phyloP scores from a whole-genome alignment of 2,797 vertebrate genomes.

The Florisuga fusca region DNA sequence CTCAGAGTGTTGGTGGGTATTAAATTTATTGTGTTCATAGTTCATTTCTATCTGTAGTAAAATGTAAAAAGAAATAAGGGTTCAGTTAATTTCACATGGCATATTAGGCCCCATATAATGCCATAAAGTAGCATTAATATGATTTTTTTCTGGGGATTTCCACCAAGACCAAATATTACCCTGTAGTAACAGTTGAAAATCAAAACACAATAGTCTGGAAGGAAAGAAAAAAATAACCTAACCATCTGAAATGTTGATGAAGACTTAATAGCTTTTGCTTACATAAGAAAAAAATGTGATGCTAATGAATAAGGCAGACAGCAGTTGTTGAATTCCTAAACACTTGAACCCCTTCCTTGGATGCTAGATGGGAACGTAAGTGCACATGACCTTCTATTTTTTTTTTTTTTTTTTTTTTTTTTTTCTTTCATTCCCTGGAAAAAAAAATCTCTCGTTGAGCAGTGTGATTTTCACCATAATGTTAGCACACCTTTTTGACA shows the following conservation, averaged over 20 bases:
- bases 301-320: background rate
- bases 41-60: background rate
- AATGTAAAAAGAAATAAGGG: background rate
- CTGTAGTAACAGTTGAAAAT: background rate
- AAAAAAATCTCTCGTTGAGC: constrained; percentile 30
- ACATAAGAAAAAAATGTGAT: background rate
- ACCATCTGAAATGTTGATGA: background rate
- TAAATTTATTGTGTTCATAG: background rate
- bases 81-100: background rate
- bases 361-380: background rate
- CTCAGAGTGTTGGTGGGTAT: background rate
- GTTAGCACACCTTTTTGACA: constrained; percentile 66
- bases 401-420: background rate
- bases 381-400: background rate
- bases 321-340: background rate
- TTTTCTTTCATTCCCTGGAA: constrained; percentile 41
- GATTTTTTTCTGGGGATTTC: background rate
- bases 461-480: constrained; percentile 41
- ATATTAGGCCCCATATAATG: background rate
- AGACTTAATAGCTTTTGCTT: background rate
- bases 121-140: background rate
- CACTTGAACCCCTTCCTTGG: constrained; percentile 8
- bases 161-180: background rate
- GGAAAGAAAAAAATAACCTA: background rate
- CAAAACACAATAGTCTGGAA: background rate